A percentile compares a stretch with the other conserved stretches of the same genome.
Conservation (phyloP, 2,113 vertebrate genomes). For the Rhodinocichla rosea region DNA sequence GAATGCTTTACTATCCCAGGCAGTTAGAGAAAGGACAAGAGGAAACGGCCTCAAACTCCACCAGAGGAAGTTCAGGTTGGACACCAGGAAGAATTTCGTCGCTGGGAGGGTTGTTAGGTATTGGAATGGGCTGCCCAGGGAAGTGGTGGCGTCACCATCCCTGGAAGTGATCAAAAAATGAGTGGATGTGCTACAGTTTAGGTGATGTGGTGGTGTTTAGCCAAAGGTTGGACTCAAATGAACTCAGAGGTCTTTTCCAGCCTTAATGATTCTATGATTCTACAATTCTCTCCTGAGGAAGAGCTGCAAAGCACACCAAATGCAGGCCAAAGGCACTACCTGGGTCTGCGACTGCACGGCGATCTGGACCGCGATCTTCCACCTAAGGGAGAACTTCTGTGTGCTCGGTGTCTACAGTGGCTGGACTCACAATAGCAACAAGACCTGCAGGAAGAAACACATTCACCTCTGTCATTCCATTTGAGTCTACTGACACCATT, state of each 20-base stretch:
- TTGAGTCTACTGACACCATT: not conserved
- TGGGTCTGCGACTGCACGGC: constrained; percentile 86
- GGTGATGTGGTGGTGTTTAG: not conserved
- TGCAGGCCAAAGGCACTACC: constrained; percentile 69
- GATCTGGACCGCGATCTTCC: constrained; percentile 82
- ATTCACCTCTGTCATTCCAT: constrained; percentile 17
- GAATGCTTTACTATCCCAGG: not conserved
- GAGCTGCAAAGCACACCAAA: not conserved
- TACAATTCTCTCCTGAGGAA: not conserved
- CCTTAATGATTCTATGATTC: not conserved
- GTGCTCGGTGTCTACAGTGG: constrained; percentile 81
- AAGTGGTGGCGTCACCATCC: not conserved
- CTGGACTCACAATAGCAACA: constrained; percentile 84
- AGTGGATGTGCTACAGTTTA: accelerated
- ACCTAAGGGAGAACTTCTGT: constrained; percentile 82
- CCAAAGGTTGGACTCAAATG: not conserved
- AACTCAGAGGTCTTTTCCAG: not conserved
- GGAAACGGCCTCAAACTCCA: not conserved
- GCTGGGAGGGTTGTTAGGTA: not conserved
- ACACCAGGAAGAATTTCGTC: not conserved
- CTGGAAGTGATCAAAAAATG: not conserved
- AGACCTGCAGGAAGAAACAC: constrained; percentile 78
- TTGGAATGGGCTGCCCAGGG: not conserved
- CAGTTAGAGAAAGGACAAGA: not conserved
- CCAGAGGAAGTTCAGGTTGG: not conserved